Base-by-base conservation (phyloP, 2,113 vertebrate species). In the Puffinus mauretanicus region DNA sequence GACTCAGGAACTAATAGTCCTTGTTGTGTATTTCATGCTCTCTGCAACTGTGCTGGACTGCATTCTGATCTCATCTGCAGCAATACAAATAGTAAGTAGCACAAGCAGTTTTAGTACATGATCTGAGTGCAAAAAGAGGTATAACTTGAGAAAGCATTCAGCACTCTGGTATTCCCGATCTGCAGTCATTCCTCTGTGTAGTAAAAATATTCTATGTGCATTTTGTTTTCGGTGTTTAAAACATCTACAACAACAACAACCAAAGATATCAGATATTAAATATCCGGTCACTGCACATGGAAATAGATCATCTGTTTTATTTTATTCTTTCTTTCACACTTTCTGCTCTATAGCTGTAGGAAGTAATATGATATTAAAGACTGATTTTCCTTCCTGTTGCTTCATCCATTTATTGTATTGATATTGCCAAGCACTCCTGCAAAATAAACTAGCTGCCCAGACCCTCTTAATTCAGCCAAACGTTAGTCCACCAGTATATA, bases 401-500 rank as follows among this genome's bases (percentile, higher is more conserved):
- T 86, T 91, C 91, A 91, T 86, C 52, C 10, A 66, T 94, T 93
- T 95, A 42, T 87, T 83, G 79, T 90, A 87, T 36, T 81, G 91
- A 69, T 79, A 80, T 64, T 77, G 88, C 94, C 85, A 91, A 79
- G 60, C 76, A 47, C 52, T 88, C 79, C 70, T 86, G 62, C 91
- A 92, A 96, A 96, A 96, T 55, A 92, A 85, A 78, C 81, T 82
- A 73, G 54, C 60, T 92, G 57, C 34, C 80, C 76, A 91, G 82
- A 75, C 49, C 70, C 60, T 75, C 57, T 94, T 90, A 78, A 83
- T 94, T 92, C 84, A 79, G 64, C 51, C 71, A 91, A 83, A 76
- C 2, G 17, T 70, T 79, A 61, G 70, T 67, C 67, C 79, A 66
- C 80, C 67, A 83, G 49, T 58, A 70, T 38, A 24, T 62, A 79